Conservation (phyloP, 2,888 invertebrate species). For the Lycophotia porphyrea region DNA sequence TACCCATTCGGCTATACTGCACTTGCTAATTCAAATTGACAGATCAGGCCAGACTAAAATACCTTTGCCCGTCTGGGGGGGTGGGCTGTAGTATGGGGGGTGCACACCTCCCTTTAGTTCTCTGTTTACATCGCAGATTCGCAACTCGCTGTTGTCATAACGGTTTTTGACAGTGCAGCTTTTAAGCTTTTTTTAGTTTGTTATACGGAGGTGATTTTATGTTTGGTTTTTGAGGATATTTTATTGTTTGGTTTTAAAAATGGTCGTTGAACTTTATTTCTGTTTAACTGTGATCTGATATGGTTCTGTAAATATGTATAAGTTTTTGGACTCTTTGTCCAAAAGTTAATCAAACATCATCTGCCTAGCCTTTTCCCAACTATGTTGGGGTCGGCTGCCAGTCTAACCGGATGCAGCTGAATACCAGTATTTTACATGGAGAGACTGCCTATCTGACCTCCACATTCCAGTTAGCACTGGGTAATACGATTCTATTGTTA, state of each 20-base stretch:
- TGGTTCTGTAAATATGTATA: neutral
- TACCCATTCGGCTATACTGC: conserved; percentile 79
- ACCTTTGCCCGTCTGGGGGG: conserved; percentile 79
- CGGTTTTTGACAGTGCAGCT: conserved; percentile 81
- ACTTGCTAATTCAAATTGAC: conserved; percentile 88
- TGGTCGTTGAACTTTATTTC: neutral
- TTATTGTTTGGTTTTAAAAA: neutral
- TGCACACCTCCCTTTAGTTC: conserved; percentile 70
- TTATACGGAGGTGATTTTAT: conserved; percentile 32
- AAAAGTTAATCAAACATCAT: neutral
- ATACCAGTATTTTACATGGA: too few species aligned
- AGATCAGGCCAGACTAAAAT: conserved; percentile 89
- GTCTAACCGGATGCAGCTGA: too few species aligned
- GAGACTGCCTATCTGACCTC: too few species aligned
- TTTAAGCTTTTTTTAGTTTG: conserved; percentile 57
- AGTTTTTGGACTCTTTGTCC: too few species aligned
- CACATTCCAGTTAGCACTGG: too few species aligned
- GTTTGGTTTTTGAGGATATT: neutral
- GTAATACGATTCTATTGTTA: too few species aligned
- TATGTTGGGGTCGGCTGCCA: too few species aligned
- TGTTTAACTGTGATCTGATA: neutral
- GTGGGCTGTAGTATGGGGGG: conserved; percentile 67
- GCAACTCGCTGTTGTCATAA: conserved; percentile 80
- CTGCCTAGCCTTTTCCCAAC: too few species aligned
- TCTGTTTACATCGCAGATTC: conserved; percentile 73